Evolutionary conservation across 2,888 invertebrate genomes (phyloP).

Genomic region (Eupithecia exiguata): DNA sequence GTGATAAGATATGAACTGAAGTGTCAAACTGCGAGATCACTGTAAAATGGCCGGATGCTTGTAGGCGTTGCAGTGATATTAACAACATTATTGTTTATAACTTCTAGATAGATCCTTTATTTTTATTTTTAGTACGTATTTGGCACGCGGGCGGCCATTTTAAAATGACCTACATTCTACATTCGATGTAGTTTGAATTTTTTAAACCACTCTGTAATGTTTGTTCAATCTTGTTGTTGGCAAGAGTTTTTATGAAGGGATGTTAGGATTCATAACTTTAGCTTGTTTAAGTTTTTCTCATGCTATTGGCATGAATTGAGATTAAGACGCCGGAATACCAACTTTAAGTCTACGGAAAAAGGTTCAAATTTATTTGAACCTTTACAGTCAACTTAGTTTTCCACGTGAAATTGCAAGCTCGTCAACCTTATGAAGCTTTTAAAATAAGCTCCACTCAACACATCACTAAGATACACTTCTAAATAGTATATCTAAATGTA

Average conservation of each 20-base stretch:
- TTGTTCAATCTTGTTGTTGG: not conserved
- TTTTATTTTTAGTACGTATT: conserved; percentile 36
- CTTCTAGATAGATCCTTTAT: conserved; percentile 11
- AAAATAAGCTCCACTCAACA: not conserved
- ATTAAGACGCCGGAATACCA: not conserved
- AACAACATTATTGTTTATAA: conserved; percentile 39
- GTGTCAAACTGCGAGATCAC: conserved; percentile 12
- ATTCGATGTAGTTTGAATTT: conserved; percentile 17
- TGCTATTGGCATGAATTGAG: not conserved
- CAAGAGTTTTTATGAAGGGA: not conserved
- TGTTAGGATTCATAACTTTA: not conserved
- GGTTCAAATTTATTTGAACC: not conserved
- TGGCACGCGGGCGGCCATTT: conserved; percentile 38
- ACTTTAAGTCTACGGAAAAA: not conserved
- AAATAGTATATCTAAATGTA: conserved; percentile 54
- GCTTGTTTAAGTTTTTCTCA: not conserved
- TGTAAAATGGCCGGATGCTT: conserved; percentile 41
- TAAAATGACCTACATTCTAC: conserved; percentile 24
- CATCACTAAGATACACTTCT: not conserved
- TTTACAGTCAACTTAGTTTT: not conserved
- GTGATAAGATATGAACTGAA: conserved; percentile 7
- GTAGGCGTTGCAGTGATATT: conserved; percentile 45
- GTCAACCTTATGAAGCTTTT: not conserved
- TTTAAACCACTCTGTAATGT: conserved; percentile 6
- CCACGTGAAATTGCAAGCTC: not conserved